A percentile compares a stretch with the other conserved stretches of the same genome.
phyloP scores from a whole-genome alignment of 2,888 invertebrate genomes.

The Unio delphinus region DNA sequence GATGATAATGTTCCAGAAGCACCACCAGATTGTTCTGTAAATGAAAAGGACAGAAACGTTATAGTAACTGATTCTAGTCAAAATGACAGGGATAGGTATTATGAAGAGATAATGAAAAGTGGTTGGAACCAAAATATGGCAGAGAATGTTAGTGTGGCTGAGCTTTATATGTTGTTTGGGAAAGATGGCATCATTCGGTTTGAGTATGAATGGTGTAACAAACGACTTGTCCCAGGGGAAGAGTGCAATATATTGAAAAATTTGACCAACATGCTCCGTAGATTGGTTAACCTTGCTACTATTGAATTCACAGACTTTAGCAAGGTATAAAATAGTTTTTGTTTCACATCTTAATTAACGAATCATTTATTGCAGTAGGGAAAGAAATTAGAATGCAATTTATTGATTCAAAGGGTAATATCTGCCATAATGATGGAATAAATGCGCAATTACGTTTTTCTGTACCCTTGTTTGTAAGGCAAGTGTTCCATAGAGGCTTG shows the following conservation, averaged over 20 bases:
- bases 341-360: no score
- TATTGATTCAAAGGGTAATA: no score
- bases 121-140: constrained; percentile 30
- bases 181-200: constrained; percentile 68
- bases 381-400: no score
- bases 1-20: constrained; percentile 7
- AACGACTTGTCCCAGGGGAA: constrained; percentile 12
- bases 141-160: constrained; percentile 86
- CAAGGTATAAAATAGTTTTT: constrained; percentile 26
- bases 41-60: constrained; percentile 6
- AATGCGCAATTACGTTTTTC: no score
- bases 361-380: no score
- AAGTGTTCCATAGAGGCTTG: no score
- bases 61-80: constrained; percentile 25
- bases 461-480: no score
- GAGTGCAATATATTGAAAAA: constrained; percentile 35
- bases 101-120: constrained; percentile 25
- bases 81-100: constrained; percentile 17
- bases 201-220: constrained; percentile 71
- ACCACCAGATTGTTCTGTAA: neutral
- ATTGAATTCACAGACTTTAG: constrained; percentile 62
- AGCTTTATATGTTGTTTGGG: constrained; percentile 85
- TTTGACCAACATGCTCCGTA: constrained; percentile 60
- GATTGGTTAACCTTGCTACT: constrained; percentile 64
- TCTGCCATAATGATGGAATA: no score